Evolutionary conservation across 2,888 invertebrate genomes (phyloP).

Genomic region (Hirtodrosophila confusa): DNA sequence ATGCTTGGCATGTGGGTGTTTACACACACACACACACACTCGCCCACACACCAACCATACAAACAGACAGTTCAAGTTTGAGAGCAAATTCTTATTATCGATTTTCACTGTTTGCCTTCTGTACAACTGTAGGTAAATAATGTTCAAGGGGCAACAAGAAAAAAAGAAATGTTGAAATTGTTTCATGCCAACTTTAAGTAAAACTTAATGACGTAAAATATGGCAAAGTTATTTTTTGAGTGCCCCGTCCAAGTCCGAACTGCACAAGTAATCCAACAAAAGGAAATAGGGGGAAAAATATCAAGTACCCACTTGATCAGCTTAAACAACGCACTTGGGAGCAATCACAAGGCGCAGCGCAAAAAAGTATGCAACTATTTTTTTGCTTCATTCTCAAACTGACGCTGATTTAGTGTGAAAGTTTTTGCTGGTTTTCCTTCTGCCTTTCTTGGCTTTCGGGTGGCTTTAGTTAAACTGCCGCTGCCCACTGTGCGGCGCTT

Average conservation of each 20-base stretch:
- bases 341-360: constrained; percentile 55
- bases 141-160: constrained; percentile 24
- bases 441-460: not conserved
- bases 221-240: constrained; percentile 50
- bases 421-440: constrained; percentile 51
- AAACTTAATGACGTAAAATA: constrained; percentile 76
- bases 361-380: constrained; percentile 59
- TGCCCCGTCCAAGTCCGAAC: constrained; percentile 9
- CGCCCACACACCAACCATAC: not conserved
- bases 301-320: constrained; percentile 74
- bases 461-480: constrained; percentile 5
- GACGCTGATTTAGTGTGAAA: constrained; percentile 77
- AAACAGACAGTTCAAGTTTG: constrained; percentile 39
- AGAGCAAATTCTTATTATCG: constrained; percentile 22
- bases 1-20: constrained; percentile 22
- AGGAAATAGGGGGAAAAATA: constrained; percentile 29
- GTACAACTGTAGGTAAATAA: constrained; percentile 62
- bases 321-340: constrained; percentile 75
- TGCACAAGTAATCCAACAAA: not conserved
- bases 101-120: constrained; percentile 1
- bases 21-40: constrained; percentile 4
- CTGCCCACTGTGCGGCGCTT: constrained; percentile 46
- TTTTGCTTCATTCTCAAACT: constrained; percentile 35
- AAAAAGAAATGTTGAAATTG: constrained; percentile 14
- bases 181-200: constrained; percentile 53